Evolutionary conservation across 1,140 invertebrate genomes (phyloP).

Genomic region (Drosophila neocordata): DNA sequence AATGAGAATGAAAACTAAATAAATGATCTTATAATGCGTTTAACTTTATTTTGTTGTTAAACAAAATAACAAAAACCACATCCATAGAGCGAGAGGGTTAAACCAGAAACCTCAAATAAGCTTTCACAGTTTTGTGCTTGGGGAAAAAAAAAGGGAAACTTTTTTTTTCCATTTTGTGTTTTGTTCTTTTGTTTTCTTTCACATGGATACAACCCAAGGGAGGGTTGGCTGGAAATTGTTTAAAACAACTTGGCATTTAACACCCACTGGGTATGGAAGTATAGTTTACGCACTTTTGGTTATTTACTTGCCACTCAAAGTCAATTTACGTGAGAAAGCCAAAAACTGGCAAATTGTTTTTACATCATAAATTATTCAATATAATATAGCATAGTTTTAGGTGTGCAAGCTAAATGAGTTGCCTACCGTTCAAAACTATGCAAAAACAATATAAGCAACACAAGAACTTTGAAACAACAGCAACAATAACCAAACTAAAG

Average conservation of each 20-base stretch:
- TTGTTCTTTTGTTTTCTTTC: background rate
- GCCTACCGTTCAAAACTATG: constrained; percentile 30
- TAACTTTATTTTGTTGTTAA: background rate
- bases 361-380: constrained; percentile 50
- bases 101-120: constrained; percentile 3
- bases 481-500: no score
- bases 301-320: constrained; percentile 49
- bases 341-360: constrained; percentile 31
- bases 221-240: background rate
- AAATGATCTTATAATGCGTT: background rate
- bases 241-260: constrained; percentile 8
- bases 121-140: background rate
- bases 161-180: background rate
- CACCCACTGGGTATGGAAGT: background rate
- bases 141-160: background rate
- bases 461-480: no score
- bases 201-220: background rate
- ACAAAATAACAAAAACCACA: background rate
- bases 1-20: background rate
- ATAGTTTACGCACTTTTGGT: constrained; percentile 4
- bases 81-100: background rate
- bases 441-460: constrained; percentile 24
- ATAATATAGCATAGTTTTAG: constrained; percentile 37
- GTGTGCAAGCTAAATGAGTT: constrained; percentile 16
- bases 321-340: constrained; percentile 28